These are phyloP conservation scores for Halichoerus grypus DNA, from an alignment of 2,113 vertebrate species.

Conservation along the genomic window DNA sequence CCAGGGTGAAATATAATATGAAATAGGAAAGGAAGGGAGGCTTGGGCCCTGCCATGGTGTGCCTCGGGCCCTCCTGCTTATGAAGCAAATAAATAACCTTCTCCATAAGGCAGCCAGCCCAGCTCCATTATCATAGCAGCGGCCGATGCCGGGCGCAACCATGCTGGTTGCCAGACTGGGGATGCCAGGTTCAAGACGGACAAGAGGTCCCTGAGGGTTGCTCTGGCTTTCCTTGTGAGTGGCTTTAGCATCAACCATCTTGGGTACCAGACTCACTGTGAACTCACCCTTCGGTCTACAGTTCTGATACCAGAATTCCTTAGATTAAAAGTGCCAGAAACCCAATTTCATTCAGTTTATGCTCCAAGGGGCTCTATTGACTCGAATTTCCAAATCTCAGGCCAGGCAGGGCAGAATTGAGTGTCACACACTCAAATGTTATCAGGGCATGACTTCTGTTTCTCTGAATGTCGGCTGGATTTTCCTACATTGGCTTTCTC, in stretches of 20 bases:
- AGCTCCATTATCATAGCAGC: not conserved
- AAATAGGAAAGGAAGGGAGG: conserved; percentile 54
- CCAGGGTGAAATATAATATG: conserved; percentile 69
- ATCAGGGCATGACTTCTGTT: not conserved
- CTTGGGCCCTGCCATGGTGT: not conserved
- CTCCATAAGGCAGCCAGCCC: not conserved
- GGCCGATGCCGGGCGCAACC: not conserved
- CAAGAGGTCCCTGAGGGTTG: not conserved
- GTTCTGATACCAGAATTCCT: conserved; percentile 7
- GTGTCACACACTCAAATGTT: not conserved
- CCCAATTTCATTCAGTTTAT: conserved; percentile 14
- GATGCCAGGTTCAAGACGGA: not conserved
- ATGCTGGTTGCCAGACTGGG: not conserved
- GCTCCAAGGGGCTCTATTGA: not conserved
- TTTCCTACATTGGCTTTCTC: not conserved
- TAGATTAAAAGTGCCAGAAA: conserved; percentile 19
- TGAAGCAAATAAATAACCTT: conserved; percentile 73
- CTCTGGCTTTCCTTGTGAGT: not conserved
- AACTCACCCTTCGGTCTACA: not conserved
- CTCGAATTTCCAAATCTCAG: not conserved
- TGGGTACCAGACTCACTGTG: not conserved
- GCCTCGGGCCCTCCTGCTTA: conserved; percentile 52
- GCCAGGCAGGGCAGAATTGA: not conserved
- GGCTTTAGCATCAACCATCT: not conserved
- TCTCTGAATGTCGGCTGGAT: not conserved